Evolutionary conservation across 1,140 invertebrate genomes (phyloP), one percentile per base, ranked within the genome.

Genomic region (Drosophila arizonae): DNA sequence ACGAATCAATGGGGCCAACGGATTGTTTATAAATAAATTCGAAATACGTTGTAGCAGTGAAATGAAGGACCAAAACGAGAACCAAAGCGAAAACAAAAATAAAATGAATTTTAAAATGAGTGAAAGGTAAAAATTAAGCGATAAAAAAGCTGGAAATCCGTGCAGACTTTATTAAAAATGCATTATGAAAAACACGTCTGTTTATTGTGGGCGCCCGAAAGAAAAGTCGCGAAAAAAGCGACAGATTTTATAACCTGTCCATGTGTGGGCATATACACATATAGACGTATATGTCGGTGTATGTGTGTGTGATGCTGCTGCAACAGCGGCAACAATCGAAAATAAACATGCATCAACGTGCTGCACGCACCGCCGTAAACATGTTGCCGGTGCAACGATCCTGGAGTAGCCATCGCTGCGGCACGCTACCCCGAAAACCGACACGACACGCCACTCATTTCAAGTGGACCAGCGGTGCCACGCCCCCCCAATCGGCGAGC

Each of bases 171-270:
- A 82, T 82, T 84, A 82, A 82, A 82, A 82, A 84, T 82, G 67
- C 77, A 82, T 82, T 84, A 84, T 82, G 72, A 82, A 82, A 82
- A 82, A 84, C 72, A 79, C 76, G 76, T 84, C 66, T 82, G 80
- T 84, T 81, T 81, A 81, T 68, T 81, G 65, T 69, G 65, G 41
- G 33, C 26, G 36, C 43, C 41, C 46, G 15, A 63, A 70, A 57
- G 57, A 52, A 76, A 76, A 79, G 62, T 66, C 43, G 26, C 57
- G 58, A 72, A 79, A 84, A 82, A 82, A 84, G 74, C 26, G 60
- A 64, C 26, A 51, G 71, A 64, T 79, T 82, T 75, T 84, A 79
- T 79, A 63, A 43, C 65, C 65, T 52, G 58, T 43, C 57, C 36
- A 51, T 51, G 36, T 43, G 17, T 17, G 17, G 43, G 41, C 17